phyloP scores from a whole-genome alignment of 2,797 vertebrate genomes.

The Chaetodon trifasciatus region DNA sequence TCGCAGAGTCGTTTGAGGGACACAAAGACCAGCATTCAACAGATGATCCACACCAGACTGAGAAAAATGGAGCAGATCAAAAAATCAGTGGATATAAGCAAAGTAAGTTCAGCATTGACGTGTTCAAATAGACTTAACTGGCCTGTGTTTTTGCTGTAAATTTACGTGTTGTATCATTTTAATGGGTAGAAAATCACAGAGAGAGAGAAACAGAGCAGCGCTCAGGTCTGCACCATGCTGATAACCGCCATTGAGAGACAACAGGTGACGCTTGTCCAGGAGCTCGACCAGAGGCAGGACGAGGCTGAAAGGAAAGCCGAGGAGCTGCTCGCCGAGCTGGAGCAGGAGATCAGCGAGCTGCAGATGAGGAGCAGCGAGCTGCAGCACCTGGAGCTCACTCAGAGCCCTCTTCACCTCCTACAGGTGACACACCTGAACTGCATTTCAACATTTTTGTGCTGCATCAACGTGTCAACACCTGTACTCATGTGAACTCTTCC shows the following conservation, averaged over 20 bases:
- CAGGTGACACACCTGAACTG: conserved; percentile 51
- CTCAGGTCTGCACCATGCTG: conserved; percentile 48
- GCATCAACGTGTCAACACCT: rapidly evolving
- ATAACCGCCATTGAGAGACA: conserved; percentile 35
- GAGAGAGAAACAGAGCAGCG: conserved; percentile 36
- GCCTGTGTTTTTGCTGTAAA: background rate
- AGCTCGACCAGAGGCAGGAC: conserved; percentile 46
- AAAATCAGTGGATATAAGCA: conserved; percentile 41
- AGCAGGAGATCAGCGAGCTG: conserved; percentile 57
- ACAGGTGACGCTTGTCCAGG: conserved; percentile 22
- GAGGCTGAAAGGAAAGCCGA: conserved; percentile 36
- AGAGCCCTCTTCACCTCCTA: conserved; percentile 60
- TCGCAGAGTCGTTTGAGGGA: conserved; percentile 53
- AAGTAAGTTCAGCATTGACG: conserved; percentile 48
- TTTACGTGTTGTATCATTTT: rapidly evolving
- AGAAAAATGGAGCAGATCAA: conserved; percentile 62
- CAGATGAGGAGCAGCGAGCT: conserved; percentile 49
- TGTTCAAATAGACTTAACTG: too few relatives aligned
- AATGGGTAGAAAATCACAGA: conserved; percentile 41
- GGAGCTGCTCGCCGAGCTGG: conserved; percentile 50
- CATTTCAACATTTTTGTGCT: background rate
- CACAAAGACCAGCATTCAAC: conserved; percentile 43
- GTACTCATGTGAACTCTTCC: conserved; percentile 1
- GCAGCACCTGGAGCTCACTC: conserved; percentile 47
- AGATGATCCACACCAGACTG: conserved; percentile 57